Base-by-base conservation (phyloP, 1,140 invertebrate species). In the Rhagoletis zephyria region DNA sequence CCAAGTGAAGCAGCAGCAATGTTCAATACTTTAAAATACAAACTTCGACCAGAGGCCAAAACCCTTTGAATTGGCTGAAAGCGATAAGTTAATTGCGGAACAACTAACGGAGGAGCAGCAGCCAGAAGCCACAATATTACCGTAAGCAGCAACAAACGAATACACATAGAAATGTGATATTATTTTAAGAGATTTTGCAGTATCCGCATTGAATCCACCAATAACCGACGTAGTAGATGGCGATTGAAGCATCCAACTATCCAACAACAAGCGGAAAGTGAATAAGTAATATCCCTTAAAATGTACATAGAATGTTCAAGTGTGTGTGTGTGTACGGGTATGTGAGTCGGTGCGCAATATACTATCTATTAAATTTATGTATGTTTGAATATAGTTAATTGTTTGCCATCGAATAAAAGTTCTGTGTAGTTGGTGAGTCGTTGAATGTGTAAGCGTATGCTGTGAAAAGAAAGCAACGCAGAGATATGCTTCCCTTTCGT, bases 1-100 rank as follows among this genome's bases (percentile, higher is more conserved):
- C 2, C 51, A 5, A 56, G 51, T 10, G 51, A 56, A 56, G 16
- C 42, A 19, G 12, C 45, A 56, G 6, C n/a, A 81, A 81, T 81
- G 56, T 56, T 81, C 5, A 81, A 81, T 81, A 81, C 16, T 81
- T 81, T 81, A 0, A n/a, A 30, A 81, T 59, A 81, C 74, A 81
- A 81, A 12, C 16, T n/a, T 48, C 12, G n/a, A 56, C 74, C 45
- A 9, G 74, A 51, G 74, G 74, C 48, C 74, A 19, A 45, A 81
- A 45, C 19, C 74, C 48, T 56, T 81, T 56, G 74, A 56, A 81
- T 81, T 56, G 48, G 74, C 45, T 81, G 10, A 5, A 81, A 81
- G 74, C 74, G 74, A 81, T 81, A 81, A 81, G 56, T 81, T 81
- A 81, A 81, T 81, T 81, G 48, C 19, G 48, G 45, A 56, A 12